Evolutionary conservation across 2,113 vertebrate species (phyloP).

Genomic region (Oplegnathus fasciatus): DNA sequence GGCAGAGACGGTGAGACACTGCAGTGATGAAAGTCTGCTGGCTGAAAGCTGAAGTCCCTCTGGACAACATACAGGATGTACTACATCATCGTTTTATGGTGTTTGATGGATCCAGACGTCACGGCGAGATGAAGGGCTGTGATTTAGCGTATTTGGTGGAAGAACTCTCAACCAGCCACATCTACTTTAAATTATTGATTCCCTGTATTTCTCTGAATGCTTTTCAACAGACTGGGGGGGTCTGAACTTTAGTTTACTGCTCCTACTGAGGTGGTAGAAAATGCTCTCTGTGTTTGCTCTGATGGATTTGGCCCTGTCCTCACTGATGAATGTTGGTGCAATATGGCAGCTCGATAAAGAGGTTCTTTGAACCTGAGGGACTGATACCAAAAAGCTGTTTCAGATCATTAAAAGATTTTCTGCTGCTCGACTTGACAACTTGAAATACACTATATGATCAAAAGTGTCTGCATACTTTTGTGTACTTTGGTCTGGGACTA

Average conservation of each 20-base stretch:
- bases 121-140: neutral
- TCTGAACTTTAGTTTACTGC: conserved; percentile 1
- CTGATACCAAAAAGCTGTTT: too few species aligned
- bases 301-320: neutral
- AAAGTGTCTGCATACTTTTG: too few species aligned
- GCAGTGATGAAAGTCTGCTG: conserved; percentile 21
- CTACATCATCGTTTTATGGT: conserved; percentile 39
- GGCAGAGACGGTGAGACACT: conserved; percentile 12
- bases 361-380: too few species aligned
- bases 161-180: neutral
- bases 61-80: conserved; percentile 1
- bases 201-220: neutral
- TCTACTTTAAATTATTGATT: conserved; percentile 41
- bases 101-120: conserved; percentile 32
- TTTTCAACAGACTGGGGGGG: neutral
- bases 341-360: neutral
- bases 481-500: too few species aligned
- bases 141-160: neutral
- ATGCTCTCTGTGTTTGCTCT: neutral
- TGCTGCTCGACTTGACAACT: too few species aligned
- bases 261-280: too few species aligned
- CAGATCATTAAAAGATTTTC: too few species aligned
- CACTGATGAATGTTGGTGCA: neutral
- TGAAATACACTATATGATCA: too few species aligned
- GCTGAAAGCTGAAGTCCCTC: conserved; percentile 41